Evolutionary conservation across 1,140 invertebrate species (phyloP).

Genomic region (Aporrectodea caliginosa): DNA sequence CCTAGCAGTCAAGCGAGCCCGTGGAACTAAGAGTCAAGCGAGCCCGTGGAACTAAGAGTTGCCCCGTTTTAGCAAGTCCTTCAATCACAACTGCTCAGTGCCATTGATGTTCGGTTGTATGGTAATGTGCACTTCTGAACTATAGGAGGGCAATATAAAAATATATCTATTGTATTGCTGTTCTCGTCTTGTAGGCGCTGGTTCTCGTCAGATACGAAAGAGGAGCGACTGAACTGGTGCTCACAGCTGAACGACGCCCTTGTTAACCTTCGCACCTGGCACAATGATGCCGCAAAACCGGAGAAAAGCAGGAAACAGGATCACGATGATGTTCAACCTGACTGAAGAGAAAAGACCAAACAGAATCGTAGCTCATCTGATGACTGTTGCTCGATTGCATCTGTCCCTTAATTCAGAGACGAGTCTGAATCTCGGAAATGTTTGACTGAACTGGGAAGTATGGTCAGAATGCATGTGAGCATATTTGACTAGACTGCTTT

Average conservation of each 20-base stretch:
- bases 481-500: no score
- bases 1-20: no score
- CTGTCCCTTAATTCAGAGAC: no score
- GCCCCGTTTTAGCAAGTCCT: background rate
- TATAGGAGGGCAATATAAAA: background rate
- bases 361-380: no score
- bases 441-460: no score
- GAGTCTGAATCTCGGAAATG: no score
- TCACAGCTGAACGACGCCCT: slow-evolving; percentile 77
- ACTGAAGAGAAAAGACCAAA: no score
- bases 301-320: no score
- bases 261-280: slow-evolving; percentile 67
- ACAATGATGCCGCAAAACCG: slow-evolving; percentile 57
- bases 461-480: no score
- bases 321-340: no score
- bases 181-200: slow-evolving; percentile 62
- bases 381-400: no score
- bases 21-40: background rate
- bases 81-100: background rate
- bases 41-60: background rate
- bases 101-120: background rate
- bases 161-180: background rate
- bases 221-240: slow-evolving; percentile 82
- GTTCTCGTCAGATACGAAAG: slow-evolving; percentile 77
- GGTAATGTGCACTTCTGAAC: background rate